phyloP scores from a whole-genome alignment of 2,113 vertebrate species.

The Bubo scandiacus region DNA sequence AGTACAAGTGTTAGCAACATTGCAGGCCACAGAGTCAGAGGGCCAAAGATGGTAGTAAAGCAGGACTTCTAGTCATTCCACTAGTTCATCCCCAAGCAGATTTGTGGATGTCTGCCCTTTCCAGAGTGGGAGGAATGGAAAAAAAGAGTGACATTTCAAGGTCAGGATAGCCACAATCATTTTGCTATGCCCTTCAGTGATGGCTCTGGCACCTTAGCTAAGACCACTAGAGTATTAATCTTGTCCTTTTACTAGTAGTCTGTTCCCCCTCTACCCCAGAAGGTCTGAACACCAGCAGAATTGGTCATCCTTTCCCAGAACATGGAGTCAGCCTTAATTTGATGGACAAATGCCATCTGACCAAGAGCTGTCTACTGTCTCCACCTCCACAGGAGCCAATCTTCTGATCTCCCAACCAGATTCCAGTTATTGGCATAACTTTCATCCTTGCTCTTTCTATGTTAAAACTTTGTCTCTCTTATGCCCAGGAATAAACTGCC shows the following conservation, averaged over 20 bases:
- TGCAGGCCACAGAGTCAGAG: not conserved
- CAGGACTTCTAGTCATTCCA: not conserved
- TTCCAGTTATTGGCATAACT: not conserved
- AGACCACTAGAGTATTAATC: not conserved
- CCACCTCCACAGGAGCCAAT: not conserved
- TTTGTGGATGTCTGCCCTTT: not conserved
- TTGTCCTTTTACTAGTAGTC: not conserved
- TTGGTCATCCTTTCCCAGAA: not conserved
- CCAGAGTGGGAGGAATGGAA: not conserved
- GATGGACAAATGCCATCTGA: not conserved
- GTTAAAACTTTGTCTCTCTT: not conserved
- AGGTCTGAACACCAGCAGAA: not conserved
- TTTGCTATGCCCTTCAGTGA: not conserved
- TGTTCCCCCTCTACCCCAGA: not conserved
- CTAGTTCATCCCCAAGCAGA: not conserved
- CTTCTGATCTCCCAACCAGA: not conserved
- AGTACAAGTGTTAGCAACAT: not conserved
- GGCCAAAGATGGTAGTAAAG: not conserved
- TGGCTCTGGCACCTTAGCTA: not conserved
- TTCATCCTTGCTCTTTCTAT: not conserved
- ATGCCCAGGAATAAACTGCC: not conserved
- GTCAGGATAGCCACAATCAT: not conserved
- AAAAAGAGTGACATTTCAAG: not conserved
- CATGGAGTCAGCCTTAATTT: not conserved
- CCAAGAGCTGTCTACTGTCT: not conserved